Percentiles rank a stretch among this genome's conserved stretches.
phyloP scores from a whole-genome alignment of 2,888 invertebrate species.

The Polydesmus complanatus region DNA sequence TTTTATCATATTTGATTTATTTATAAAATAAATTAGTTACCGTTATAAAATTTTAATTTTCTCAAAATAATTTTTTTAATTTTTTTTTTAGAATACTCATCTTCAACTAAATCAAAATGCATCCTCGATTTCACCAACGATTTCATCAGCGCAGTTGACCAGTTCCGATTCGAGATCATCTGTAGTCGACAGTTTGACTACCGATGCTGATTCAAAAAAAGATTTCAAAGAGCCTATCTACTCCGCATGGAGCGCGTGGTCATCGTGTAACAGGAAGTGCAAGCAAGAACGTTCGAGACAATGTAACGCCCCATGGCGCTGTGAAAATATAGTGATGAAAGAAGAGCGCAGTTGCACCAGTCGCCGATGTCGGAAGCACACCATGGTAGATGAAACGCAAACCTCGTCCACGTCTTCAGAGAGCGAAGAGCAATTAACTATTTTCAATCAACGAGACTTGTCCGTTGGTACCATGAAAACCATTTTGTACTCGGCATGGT shows the following conservation, averaged over 20 bases:
- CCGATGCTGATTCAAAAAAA: neutral
- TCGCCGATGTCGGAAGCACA: slow-evolving; percentile 17
- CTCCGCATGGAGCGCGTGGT: slow-evolving; percentile 25
- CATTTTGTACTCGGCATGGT: slow-evolving; percentile 46
- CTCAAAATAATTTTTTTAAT: too few species aligned
- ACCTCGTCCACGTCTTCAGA: too few species aligned
- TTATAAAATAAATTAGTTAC: too few species aligned
- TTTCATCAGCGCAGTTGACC: too few species aligned
- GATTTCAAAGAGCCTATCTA: slow-evolving; percentile 2
- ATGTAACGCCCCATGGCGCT: slow-evolving; percentile 21
- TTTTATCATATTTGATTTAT: too few species aligned
- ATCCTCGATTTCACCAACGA: too few species aligned
- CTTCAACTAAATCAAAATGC: too few species aligned
- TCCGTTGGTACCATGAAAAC: slow-evolving; percentile 28
- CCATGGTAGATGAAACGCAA: neutral
- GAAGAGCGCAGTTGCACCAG: slow-evolving; percentile 27
- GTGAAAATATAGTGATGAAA: slow-evolving; percentile 27
- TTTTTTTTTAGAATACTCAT: too few species aligned
- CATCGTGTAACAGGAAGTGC: slow-evolving; percentile 28
- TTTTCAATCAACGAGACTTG: slow-evolving; percentile 31
- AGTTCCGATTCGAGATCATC: too few species aligned
- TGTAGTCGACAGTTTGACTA: neutral
- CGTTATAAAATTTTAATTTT: too few species aligned
- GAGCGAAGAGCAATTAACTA: slow-evolving; percentile 23
- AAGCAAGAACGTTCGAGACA: slow-evolving; percentile 28